These are phyloP conservation scores for Colistium nudipinnis DNA, from an alignment of 2,113 vertebrate species.

Conservation along the genomic window DNA sequence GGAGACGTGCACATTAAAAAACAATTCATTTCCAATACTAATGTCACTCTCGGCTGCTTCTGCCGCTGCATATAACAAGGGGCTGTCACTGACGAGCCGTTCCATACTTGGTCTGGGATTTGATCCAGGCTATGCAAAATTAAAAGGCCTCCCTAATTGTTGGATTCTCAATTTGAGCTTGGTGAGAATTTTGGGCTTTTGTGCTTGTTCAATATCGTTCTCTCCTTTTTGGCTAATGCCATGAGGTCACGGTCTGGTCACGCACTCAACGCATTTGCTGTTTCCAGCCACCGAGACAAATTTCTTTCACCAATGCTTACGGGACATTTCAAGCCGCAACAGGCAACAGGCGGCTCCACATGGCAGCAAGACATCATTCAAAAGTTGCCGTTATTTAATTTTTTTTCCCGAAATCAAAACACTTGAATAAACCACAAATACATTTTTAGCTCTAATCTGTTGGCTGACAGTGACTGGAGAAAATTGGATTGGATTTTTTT, in stretches of 20 bases:
- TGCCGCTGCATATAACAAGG: constrained; percentile 72
- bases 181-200: background rate
- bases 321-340: constrained; percentile 22
- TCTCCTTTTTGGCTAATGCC: constrained; percentile 8
- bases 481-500: constrained; percentile 5
- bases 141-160: constrained; percentile 6
- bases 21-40: constrained; percentile 82
- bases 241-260: constrained; percentile 25
- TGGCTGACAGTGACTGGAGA: background rate
- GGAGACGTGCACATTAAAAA: constrained; percentile 81
- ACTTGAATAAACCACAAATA: constrained; percentile 7
- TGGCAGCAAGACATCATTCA: constrained; percentile 3
- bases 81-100: constrained; percentile 79
- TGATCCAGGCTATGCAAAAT: constrained; percentile 50
- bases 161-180: background rate
- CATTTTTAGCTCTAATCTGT: background rate
- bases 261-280: constrained; percentile 33
- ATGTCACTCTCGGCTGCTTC: constrained; percentile 76
- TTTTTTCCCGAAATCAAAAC: constrained; percentile 1
- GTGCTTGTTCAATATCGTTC: background rate
- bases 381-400: constrained; percentile 26
- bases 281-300: constrained; percentile 27
- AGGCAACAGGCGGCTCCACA: constrained; percentile 19
- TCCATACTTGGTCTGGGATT: constrained; percentile 73
- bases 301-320: constrained; percentile 36